Conservation (phyloP, 2,113 vertebrate genomes). For the Strix uralensis region DNA sequence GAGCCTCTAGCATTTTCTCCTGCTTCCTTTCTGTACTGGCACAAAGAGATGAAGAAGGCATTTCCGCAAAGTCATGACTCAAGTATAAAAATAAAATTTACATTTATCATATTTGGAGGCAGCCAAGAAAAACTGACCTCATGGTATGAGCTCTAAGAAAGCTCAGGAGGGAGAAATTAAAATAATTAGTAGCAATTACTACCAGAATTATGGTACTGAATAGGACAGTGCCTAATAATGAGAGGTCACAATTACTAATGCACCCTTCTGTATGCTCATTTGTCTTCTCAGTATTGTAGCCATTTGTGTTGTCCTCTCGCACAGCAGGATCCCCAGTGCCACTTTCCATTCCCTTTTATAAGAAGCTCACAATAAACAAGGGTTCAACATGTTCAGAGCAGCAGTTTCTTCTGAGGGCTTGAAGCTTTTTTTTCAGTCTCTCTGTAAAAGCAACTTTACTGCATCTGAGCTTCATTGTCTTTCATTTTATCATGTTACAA, state of each 20-base stretch:
- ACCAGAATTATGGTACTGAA: conserved; percentile 25
- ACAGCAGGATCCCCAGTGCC: neutral
- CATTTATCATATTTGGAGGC: conserved; percentile 23
- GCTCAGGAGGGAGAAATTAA: conserved; percentile 41
- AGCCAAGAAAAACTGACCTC: conserved; percentile 13
- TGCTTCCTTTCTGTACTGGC: neutral
- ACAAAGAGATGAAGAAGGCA: neutral
- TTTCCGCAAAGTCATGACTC: conserved; percentile 2
- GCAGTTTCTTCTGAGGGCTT: neutral
- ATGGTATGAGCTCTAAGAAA: neutral
- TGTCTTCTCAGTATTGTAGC: conserved; percentile 13
- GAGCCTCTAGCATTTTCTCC: neutral
- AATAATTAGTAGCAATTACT: conserved; percentile 51
- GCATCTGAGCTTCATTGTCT: neutral
- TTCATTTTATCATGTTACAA: neutral
- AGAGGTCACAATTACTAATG: neutral
- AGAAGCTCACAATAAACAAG: neutral
- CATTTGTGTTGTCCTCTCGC: neutral
- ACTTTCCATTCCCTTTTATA: neutral
- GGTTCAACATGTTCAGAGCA: neutral
- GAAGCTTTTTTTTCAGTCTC: neutral
- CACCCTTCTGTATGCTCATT: neutral
- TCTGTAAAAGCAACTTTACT: neutral
- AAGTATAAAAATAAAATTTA: conserved; percentile 31
- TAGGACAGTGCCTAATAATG: conserved; percentile 11